These are phyloP conservation scores for Ctenoplectra terminalis DNA, from an alignment of 1,140 invertebrate species.

Conservation along the genomic window DNA sequence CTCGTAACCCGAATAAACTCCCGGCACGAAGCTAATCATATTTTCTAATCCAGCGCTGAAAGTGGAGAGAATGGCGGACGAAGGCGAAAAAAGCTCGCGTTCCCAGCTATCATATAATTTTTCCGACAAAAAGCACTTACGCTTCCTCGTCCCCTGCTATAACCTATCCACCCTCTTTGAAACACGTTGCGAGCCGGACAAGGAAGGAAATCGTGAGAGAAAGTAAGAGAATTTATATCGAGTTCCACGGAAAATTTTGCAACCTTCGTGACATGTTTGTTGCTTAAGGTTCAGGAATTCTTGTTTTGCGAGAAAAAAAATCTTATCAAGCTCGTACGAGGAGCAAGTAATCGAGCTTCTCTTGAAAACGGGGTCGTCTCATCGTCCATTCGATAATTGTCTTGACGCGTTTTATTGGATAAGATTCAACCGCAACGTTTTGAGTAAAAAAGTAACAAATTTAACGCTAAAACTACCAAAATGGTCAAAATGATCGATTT, in stretches of 20 bases:
- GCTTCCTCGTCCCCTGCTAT: slow-evolving; percentile 74
- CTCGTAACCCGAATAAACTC: slow-evolving; percentile 67
- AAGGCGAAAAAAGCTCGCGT: slow-evolving; percentile 73
- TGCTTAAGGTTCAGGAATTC: neutral
- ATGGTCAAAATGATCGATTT: too few relatives aligned
- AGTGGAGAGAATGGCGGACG: slow-evolving; percentile 67
- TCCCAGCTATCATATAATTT: slow-evolving; percentile 81
- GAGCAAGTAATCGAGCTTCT: too few relatives aligned
- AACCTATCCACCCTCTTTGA: slow-evolving; percentile 74
- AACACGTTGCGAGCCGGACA: slow-evolving; percentile 73
- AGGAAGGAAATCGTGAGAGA: slow-evolving; percentile 57
- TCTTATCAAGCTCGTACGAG: neutral
- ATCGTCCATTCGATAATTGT: too few relatives aligned
- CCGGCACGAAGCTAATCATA: slow-evolving; percentile 80
- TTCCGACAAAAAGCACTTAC: slow-evolving; percentile 82
- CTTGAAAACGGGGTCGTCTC: neutral
- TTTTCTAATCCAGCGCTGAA: slow-evolving; percentile 79
- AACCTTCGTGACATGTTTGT: slow-evolving; percentile 56
- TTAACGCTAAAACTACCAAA: too few relatives aligned
- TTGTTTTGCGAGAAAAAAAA: neutral
- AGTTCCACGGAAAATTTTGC: slow-evolving; percentile 76
- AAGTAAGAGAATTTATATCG: slow-evolving; percentile 79
- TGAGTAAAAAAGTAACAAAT: too few relatives aligned
- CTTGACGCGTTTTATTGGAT: neutral
- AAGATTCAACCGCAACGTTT: too few relatives aligned